A percentile compares a stretch with the other conserved stretches of the same genome.
Evolutionary conservation across 2,797 vertebrate species (phyloP).

Genomic region (Ciconia nigra): DNA sequence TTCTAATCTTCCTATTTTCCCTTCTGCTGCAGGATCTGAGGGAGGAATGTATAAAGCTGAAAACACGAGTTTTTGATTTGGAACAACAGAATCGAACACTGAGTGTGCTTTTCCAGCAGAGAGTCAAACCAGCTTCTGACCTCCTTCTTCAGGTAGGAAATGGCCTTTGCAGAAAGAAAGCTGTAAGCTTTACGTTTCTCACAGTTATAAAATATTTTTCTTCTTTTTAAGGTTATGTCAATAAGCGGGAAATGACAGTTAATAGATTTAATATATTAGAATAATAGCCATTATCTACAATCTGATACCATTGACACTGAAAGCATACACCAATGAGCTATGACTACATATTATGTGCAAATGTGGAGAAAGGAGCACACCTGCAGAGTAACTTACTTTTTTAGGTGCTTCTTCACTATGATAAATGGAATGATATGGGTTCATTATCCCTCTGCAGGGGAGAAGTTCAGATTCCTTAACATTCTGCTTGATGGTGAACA

Average conservation of each 20-base stretch:
- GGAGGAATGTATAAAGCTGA: constrained; percentile 90
- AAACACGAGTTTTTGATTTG: constrained; percentile 90
- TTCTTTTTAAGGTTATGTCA: background rate
- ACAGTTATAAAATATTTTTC: background rate
- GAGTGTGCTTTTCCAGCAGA: constrained; percentile 87
- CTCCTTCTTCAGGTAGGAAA: constrained; percentile 87
- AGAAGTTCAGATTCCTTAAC: constrained; percentile 30
- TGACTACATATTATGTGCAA: background rate
- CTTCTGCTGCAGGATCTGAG: constrained; percentile 83
- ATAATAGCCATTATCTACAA: background rate
- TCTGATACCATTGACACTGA: constrained; percentile 35
- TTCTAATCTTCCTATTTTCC: background rate
- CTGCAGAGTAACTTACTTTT: constrained; percentile 8
- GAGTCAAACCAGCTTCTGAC: constrained; percentile 86
- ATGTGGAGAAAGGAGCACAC: background rate
- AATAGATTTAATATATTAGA: constrained; percentile 7
- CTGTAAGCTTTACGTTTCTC: background rate
- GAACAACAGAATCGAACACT: constrained; percentile 90
- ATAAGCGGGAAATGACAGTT: background rate
- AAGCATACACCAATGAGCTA: background rate
- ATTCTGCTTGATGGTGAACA: constrained; percentile 32
- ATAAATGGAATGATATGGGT: constrained; percentile 1
- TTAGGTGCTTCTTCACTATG: background rate
- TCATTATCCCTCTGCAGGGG: constrained; percentile 41
- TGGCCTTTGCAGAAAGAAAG: background rate